These are phyloP conservation scores for Hydra vulgaris DNA, from an alignment of 30 jellyfish, hydroid and myxozoan genomes.

Conservation along the genomic window DNA sequence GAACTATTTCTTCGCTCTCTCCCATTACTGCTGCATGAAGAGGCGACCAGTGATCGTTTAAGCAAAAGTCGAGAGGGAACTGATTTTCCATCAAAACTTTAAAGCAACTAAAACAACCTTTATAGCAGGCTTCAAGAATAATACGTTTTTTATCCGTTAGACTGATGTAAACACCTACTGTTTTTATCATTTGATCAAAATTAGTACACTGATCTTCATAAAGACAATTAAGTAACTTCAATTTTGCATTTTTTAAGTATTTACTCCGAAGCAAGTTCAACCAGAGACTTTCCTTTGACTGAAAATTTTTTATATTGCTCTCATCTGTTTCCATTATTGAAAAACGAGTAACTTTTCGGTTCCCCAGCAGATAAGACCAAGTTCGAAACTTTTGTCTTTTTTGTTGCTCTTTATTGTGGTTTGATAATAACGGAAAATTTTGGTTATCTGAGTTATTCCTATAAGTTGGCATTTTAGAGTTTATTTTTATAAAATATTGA, in stretches of 20 bases:
- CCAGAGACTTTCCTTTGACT: background rate
- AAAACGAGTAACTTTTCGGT: background rate
- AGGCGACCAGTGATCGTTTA: background rate
- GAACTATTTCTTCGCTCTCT: background rate
- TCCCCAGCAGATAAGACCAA: background rate
- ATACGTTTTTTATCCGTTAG: background rate
- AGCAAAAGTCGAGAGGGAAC: background rate
- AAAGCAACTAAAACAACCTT: background rate
- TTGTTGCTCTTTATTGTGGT: no score
- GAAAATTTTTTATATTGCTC: background rate
- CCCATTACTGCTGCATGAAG: background rate
- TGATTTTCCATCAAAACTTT: background rate
- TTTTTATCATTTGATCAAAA: background rate
- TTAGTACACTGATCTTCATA: background rate
- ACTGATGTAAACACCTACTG: background rate
- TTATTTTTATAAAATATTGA: no score
- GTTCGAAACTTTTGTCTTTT: background rate
- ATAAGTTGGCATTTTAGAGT: no score
- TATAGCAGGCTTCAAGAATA: background rate
- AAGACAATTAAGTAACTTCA: background rate
- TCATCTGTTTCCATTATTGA: background rate
- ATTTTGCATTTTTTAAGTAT: background rate
- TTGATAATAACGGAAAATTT: no score
- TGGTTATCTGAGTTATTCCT: no score
- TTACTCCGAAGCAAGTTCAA: background rate